These are phyloP conservation scores for Lasioglossum vierecki DNA, from an alignment of 2,888 invertebrate genomes.

Conservation along the genomic window DNA sequence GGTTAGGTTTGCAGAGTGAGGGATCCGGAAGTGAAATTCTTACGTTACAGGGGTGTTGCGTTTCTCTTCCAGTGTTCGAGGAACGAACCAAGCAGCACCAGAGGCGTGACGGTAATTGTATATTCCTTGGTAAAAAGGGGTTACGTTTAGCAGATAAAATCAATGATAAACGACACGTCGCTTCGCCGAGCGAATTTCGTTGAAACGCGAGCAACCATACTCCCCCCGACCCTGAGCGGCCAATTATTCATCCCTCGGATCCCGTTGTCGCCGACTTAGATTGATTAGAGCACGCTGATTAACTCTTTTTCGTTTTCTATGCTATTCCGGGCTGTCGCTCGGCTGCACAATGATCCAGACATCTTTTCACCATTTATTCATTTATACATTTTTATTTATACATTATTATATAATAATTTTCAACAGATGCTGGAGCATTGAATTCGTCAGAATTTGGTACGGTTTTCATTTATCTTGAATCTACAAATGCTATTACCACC, in stretches of 20 bases:
- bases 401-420: no score
- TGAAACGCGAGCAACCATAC: slow-evolving; percentile 9
- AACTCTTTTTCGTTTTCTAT: neutral
- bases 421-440: no score
- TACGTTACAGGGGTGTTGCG: neutral
- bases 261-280: neutral
- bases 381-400: no score
- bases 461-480: no score
- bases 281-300: neutral
- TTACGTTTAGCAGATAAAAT: slow-evolving; percentile 43
- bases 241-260: slow-evolving; percentile 26
- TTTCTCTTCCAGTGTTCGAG: neutral
- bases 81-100: neutral
- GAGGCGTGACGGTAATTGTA: slow-evolving; percentile 38
- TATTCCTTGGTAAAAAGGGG: slow-evolving; percentile 22
- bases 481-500: no score
- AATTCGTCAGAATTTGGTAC: no score
- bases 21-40: neutral
- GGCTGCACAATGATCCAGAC: neutral
- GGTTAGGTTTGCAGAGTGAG: neutral
- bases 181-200: slow-evolving; percentile 16
- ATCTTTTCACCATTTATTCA: neutral
- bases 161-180: slow-evolving; percentile 37
- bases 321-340: neutral
- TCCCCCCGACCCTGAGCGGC: slow-evolving; percentile 1